Conservation (phyloP, 2,888 invertebrate genomes). For the Polymixis lichenea region DNA sequence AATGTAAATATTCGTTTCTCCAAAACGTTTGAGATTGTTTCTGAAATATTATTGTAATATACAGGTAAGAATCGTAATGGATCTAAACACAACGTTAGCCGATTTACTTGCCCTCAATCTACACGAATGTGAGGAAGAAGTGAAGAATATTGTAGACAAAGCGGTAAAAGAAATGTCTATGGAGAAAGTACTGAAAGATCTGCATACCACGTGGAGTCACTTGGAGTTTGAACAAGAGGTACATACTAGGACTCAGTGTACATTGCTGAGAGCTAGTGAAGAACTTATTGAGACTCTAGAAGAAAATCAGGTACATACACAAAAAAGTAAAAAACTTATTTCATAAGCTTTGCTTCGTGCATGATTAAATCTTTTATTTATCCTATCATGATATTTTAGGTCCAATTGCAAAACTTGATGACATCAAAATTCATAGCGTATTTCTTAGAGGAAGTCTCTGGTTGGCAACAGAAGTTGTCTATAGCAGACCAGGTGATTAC, state of each 20-base stretch:
- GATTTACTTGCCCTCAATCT: conserved; percentile 97
- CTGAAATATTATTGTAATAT: conserved; percentile 29
- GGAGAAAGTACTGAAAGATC: conserved; percentile 98
- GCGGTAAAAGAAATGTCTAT: conserved; percentile 99
- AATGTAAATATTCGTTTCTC: conserved; percentile 15
- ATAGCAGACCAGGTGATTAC: conserved; percentile 98
- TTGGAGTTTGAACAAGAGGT: conserved; percentile 98
- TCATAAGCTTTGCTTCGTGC: neutral
- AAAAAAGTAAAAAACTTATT: neutral
- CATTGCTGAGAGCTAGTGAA: conserved; percentile 96
- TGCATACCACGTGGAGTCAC: conserved; percentile 97
- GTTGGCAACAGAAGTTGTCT: conserved; percentile 98
- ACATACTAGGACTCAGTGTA: conserved; percentile 96
- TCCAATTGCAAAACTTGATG: conserved; percentile 98
- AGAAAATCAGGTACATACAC: conserved; percentile 95
- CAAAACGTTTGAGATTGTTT: neutral
- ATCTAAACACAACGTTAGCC: conserved; percentile 96
- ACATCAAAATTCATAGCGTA: conserved; percentile 99
- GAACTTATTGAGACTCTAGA: conserved; percentile 99
- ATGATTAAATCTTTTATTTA: neutral
- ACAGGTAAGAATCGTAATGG: conserved; percentile 98
- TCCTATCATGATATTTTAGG: conserved; percentile 86
- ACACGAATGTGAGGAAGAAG: conserved; percentile 99
- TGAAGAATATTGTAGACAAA: conserved; percentile 99
- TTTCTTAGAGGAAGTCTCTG: conserved; percentile 98